phyloP scores from a whole-genome alignment of 1,140 invertebrate species.

The Rhopalosiphum padi region DNA sequence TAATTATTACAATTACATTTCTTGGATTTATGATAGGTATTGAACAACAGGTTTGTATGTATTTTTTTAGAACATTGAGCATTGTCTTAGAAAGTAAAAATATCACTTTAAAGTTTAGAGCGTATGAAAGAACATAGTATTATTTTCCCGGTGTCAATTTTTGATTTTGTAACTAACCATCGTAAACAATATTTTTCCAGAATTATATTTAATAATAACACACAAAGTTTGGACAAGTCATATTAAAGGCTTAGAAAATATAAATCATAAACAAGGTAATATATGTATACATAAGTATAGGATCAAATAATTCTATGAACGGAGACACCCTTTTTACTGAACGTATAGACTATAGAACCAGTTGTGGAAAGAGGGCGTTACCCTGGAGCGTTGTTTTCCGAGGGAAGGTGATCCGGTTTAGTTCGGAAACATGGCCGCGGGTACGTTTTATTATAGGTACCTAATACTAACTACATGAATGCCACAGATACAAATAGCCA shows the following conservation, averaged over 20 bases:
- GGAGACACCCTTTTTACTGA: background rate
- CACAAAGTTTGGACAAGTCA: background rate
- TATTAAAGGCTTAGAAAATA: background rate
- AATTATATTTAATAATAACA: background rate
- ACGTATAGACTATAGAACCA: background rate
- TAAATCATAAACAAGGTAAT: background rate
- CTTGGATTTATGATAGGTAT: background rate
- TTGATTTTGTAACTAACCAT: background rate
- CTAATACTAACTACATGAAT: background rate
- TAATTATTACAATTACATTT: background rate
- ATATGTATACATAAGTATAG: background rate
- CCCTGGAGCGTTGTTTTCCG: background rate
- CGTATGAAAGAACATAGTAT: background rate
- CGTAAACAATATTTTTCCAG: background rate
- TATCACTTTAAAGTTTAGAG: background rate
- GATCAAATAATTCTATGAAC: background rate
- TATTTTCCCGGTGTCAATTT: background rate
- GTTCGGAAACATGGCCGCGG: constrained; percentile 34
- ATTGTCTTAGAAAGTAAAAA: background rate
- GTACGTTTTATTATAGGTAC: background rate
- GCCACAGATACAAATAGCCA: constrained; percentile 36
- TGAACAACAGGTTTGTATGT: background rate
- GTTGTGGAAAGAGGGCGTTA: constrained; percentile 26
- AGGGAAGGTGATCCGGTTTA: constrained; percentile 31
- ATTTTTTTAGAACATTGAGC: background rate